These are phyloP conservation scores for Spheniscus humboldti DNA, from an alignment of 2,797 vertebrate genomes.

Conservation along the genomic window DNA sequence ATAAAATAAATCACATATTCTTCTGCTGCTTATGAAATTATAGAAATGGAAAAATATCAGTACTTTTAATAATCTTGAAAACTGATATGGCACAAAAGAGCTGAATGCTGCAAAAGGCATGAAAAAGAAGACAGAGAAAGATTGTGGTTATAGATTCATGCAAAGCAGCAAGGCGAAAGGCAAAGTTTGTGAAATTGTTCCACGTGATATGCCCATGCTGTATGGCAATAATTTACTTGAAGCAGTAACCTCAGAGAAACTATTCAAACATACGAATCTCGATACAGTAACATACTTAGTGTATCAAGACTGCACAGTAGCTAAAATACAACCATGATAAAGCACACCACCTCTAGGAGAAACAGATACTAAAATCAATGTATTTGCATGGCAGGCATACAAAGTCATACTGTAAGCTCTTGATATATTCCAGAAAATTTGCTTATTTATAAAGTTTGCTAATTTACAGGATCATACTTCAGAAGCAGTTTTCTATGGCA, in stretches of 20 bases:
- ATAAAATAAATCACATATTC: neutral
- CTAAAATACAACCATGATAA: neutral
- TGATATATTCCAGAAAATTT: neutral
- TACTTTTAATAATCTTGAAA: neutral
- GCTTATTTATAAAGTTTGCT: neutral
- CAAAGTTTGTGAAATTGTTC: neutral
- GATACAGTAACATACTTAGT: neutral
- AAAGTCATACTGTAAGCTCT: neutral
- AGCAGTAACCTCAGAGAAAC: neutral
- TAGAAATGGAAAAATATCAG: neutral
- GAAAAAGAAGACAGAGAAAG: neutral
- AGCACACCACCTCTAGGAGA: neutral
- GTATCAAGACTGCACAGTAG: neutral
- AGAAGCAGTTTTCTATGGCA: neutral
- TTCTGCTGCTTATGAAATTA: neutral
- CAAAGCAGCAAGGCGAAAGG: neutral
- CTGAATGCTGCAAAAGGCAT: neutral
- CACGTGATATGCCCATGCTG: neutral
- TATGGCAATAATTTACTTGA: neutral
- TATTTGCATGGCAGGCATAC: neutral
- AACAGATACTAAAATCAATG: neutral
- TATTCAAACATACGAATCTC: neutral
- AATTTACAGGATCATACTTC: neutral
- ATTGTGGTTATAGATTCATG: neutral
- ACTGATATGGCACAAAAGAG: neutral